phyloP scores from a whole-genome alignment of 2,888 invertebrate species.

The Nudaria mundana region DNA sequence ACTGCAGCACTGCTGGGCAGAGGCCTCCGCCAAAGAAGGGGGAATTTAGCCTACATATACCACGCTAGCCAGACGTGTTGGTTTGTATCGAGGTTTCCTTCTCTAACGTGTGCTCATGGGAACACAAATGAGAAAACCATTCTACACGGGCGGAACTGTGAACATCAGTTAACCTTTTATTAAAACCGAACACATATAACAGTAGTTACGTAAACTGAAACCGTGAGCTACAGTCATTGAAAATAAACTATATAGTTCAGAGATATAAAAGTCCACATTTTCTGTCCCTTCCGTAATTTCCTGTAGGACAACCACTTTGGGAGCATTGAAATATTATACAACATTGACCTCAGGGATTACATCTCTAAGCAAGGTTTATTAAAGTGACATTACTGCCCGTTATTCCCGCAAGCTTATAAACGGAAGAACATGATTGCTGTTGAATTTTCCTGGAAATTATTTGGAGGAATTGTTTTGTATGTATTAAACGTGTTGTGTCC shows the following conservation, averaged over 20 bases:
- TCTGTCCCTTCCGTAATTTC: constrained; percentile 1
- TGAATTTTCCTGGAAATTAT: neutral
- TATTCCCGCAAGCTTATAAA: neutral
- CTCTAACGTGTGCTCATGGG: too few species aligned
- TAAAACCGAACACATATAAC: neutral
- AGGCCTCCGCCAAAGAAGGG: too few species aligned
- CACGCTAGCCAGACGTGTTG: too few species aligned
- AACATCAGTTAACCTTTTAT: neutral
- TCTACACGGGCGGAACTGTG: too few species aligned
- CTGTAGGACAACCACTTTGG: neutral
- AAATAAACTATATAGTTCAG: constrained; percentile 10
- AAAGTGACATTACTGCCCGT: too few species aligned
- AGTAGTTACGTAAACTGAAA: neutral
- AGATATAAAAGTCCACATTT: constrained; percentile 8
- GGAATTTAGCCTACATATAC: too few species aligned
- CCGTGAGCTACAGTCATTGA: constrained; percentile 9
- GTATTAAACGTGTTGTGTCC: too few species aligned
- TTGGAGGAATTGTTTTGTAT: too few species aligned
- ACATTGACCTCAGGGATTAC: constrained; percentile 9
- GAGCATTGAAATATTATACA: constrained; percentile 9
- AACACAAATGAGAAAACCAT: too few species aligned
- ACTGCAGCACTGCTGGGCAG: too few species aligned
- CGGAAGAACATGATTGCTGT: neutral
- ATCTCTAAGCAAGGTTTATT: constrained; percentile 6
- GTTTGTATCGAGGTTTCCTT: too few species aligned